Evolutionary conservation across 2,888 invertebrate genomes (phyloP), one percentile per base, ranked within the genome.

Genomic region (Lamproptera curius): DNA sequence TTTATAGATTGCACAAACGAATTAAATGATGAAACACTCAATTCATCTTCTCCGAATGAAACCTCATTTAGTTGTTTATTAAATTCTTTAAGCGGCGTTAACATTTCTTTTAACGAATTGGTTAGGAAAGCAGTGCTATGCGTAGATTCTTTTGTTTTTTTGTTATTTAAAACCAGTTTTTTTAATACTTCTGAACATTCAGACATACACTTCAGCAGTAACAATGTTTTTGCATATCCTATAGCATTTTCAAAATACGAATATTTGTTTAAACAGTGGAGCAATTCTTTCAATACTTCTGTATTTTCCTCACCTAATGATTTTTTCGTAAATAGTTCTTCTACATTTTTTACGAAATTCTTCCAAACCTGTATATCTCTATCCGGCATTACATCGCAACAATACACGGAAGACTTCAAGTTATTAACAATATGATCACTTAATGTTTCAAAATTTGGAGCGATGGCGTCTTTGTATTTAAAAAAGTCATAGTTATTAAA

Each of bases 131-230:
- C 56, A n/a, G n/a, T n/a, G n/a, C 49, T 72, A 65, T 57, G 70
- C 65, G 2, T 31, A 3, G n/a, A 11, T 11, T 58, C 56, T 13
- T 52, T 50, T 3, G 49, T 20, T 46, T 61, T 59, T 52, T 44
- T 58, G 53, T 15, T 61, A 44, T 11, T 17, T n/a, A 36, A 9
- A 39, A 66, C 39, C 16, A 56, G 59, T 48, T 69, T 61, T 57
- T 70, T 67, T 34, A 85, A 49, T 14, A 80, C 61, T 46, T 70
- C 65, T 3, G 65, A 66, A 57, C 82, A 84, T 53, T 83, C 80
- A 40, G 77, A 69, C 16, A 86, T 54, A 60, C 76, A 81, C 65
- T 83, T 79, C 0, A 82, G 49, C 42, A 82, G 46, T 23, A 86
- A 76, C 13, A 85, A 61, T 1, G 59, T 65, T 57, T 78, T 79